Conservation (phyloP, 2,888 invertebrate species). For the Dicycla oo region DNA sequence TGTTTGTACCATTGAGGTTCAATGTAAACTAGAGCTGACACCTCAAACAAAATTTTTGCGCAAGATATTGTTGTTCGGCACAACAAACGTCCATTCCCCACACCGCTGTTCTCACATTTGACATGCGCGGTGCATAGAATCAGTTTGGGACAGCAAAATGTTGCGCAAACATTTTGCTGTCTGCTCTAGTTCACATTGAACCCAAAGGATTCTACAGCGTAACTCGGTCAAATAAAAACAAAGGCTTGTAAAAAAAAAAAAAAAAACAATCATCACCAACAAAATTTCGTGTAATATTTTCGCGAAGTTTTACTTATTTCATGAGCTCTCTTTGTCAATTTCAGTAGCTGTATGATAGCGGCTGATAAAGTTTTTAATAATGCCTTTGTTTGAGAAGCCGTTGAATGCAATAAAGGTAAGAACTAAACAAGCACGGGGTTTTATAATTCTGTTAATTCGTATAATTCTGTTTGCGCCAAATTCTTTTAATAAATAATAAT, state of each 20-base stretch:
- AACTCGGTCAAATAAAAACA: no score
- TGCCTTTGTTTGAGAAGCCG: conserved; percentile 1
- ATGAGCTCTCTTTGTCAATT: background rate
- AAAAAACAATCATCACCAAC: background rate
- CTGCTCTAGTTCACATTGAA: no score
- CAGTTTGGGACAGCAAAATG: no score
- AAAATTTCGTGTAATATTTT: background rate
- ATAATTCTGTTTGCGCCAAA: conserved; percentile 3
- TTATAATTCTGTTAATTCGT: background rate
- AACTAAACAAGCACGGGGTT: background rate
- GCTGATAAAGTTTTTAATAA: conserved; percentile 12
- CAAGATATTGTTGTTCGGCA: no score
- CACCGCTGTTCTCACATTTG: no score
- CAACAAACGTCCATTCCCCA: no score
- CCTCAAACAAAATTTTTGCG: no score
- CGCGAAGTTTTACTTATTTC: background rate
- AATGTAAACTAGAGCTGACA: no score
- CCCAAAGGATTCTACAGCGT: no score
- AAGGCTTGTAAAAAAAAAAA: background rate
- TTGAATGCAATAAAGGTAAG: background rate
- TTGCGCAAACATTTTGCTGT: no score
- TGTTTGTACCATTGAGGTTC: no score
- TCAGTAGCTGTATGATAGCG: background rate
- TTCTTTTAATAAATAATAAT: background rate
- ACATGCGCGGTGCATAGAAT: no score